phyloP scores from a whole-genome alignment of 2,888 invertebrate genomes.

The Lithodes maja region DNA sequence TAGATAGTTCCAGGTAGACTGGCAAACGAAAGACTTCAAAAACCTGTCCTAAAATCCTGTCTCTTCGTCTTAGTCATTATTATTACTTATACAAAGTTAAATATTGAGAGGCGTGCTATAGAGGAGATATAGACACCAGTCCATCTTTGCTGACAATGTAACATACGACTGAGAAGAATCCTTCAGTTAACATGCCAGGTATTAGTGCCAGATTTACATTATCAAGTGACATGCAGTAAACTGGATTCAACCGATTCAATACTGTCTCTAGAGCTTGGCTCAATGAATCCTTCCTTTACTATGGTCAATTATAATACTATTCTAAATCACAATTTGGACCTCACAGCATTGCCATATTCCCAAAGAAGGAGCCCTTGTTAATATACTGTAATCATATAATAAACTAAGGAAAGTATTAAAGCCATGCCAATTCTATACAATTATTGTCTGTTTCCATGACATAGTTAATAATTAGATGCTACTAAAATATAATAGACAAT shows the following conservation, averaged over 20 bases:
- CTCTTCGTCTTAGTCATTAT: too few species aligned
- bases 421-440: not conserved
- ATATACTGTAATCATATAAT: conserved; percentile 7
- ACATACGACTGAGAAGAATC: conserved; percentile 29
- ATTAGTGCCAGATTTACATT: conserved; percentile 53
- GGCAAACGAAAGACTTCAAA: too few species aligned
- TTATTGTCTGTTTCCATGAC: not conserved
- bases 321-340: conserved; percentile 55
- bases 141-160: conserved; percentile 43
- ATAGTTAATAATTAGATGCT: not conserved
- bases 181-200: conserved; percentile 38
- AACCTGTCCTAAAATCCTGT: too few species aligned
- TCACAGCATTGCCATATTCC: conserved; percentile 45
- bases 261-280: conserved; percentile 42
- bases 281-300: conserved; percentile 17
- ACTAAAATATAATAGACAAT: not conserved
- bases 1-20: too few species aligned
- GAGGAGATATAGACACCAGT: conserved; percentile 40
- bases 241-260: conserved; percentile 38
- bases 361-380: conserved; percentile 37
- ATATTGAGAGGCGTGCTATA: not conserved
- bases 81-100: too few species aligned
- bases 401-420: too few species aligned
- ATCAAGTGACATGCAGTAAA: conserved; percentile 8
- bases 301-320: conserved; percentile 51